Percentiles rank a stretch among this genome's conserved stretches.
phyloP scores from a whole-genome alignment of 2,797 vertebrate genomes.

The Hydrolagus colliei region DNA sequence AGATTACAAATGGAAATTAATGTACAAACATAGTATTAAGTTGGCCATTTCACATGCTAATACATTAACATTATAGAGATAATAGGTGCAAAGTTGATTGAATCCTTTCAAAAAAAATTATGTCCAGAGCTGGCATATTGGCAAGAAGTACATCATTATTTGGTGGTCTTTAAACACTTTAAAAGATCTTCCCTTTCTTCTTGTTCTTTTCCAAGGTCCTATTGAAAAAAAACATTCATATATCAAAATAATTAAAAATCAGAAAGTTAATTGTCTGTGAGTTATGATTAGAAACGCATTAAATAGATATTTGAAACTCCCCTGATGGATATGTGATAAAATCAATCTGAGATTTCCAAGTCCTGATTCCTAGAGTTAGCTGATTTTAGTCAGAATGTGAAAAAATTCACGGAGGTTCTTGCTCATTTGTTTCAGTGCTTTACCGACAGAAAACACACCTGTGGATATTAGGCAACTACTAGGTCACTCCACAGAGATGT shows the following conservation, averaged over 20 bases:
- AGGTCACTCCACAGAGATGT: no score
- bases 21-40: constrained; percentile 60
- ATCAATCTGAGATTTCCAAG: no score
- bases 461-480: no score
- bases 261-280: not conserved
- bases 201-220: constrained; percentile 99
- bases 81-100: constrained; percentile 67
- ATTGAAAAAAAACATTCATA: constrained; percentile 34
- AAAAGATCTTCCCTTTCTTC: constrained; percentile 99
- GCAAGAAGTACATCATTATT: constrained; percentile 69
- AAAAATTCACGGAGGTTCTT: not conserved
- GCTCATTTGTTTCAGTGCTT: no score
- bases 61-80: constrained; percentile 68
- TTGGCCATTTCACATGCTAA: constrained; percentile 63
- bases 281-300: not conserved
- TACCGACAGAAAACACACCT: no score
- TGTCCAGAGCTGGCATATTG: constrained; percentile 78
- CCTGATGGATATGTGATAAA: no score
- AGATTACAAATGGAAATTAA: constrained; percentile 52
- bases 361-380: no score
- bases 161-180: constrained; percentile 63
- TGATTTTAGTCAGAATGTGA: no score
- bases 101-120: constrained; percentile 65
- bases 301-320: no score
- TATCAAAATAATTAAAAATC: not conserved